Evolutionary conservation across 2,888 invertebrate genomes (phyloP).

Genomic region (Eristalinus sepulchralis): DNA sequence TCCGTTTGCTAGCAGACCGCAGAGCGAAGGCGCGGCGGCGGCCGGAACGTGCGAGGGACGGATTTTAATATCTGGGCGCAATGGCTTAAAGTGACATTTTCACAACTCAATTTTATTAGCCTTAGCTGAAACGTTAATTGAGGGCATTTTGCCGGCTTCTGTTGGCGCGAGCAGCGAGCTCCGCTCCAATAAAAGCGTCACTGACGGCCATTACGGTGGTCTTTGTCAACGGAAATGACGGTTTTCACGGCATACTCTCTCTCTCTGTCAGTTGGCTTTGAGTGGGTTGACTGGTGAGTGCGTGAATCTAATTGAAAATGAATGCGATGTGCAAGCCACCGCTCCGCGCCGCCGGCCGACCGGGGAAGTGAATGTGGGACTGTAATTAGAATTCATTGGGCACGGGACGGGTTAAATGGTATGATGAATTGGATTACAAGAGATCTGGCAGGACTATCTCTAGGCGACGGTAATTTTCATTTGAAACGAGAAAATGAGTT

Average conservation of each 20-base stretch:
- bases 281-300: conserved; percentile 8
- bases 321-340: background rate
- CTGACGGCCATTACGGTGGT: conserved; percentile 35
- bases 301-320: conserved; percentile 40
- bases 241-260: conserved; percentile 1
- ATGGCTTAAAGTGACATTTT: conserved; percentile 48
- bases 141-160: background rate
- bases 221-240: conserved; percentile 34
- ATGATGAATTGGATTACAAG: background rate
- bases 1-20: background rate
- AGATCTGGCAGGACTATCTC: background rate
- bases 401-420: background rate
- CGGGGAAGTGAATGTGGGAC: background rate
- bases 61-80: conserved; percentile 35
- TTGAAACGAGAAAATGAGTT: background rate
- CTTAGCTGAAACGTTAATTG: conserved; percentile 51
- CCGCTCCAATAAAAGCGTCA: conserved; percentile 32
- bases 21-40: background rate
- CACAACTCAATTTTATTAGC: conserved; percentile 56
- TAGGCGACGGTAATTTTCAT: background rate
- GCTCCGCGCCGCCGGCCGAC: too few species aligned
- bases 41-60: background rate
- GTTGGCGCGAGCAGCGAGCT: background rate
- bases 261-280: background rate
- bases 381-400: conserved; percentile 3